These are phyloP conservation scores for Chloropsis cyanopogon DNA, from an alignment of 2,113 vertebrate genomes.

Conservation along the genomic window DNA sequence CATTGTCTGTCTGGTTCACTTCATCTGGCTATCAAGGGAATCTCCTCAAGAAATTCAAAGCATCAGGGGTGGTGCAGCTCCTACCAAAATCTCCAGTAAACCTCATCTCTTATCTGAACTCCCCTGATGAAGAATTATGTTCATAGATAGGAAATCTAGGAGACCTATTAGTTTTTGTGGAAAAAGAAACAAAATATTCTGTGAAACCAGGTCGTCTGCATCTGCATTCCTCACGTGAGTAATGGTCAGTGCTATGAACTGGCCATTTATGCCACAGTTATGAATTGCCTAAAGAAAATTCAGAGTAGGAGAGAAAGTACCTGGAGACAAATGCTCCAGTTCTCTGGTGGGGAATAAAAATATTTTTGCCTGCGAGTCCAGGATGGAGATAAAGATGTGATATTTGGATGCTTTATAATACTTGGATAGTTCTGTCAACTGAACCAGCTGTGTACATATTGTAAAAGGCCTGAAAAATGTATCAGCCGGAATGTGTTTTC, in stretches of 20 bases:
- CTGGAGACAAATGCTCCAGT: not conserved
- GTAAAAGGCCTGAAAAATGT: conserved; percentile 36
- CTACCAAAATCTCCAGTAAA: not conserved
- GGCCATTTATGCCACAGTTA: not conserved
- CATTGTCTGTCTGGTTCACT: conserved; percentile 5
- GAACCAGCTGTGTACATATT: not conserved
- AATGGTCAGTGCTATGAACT: not conserved
- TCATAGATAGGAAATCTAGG: not conserved
- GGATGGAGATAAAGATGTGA: conserved; percentile 31
- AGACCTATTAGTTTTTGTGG: not conserved
- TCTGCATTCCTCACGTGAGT: not conserved
- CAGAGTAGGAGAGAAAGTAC: not conserved
- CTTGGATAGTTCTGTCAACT: conserved; percentile 24
- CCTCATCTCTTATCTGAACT: not conserved
- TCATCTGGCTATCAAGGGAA: not conserved
- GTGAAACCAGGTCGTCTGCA: not conserved
- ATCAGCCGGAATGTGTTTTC: conserved; percentile 21
- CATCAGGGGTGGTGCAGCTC: not conserved
- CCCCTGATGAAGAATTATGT: not conserved
- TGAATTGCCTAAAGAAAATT: not conserved
- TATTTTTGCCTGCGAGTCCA: conserved; percentile 9
- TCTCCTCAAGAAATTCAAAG: not conserved
- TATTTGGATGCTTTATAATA: conserved; percentile 34
- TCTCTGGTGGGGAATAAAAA: conserved; percentile 19
- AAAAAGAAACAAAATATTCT: not conserved